Conservation (phyloP, 2,888 invertebrate species). For the Cosmopolites sordidus region DNA sequence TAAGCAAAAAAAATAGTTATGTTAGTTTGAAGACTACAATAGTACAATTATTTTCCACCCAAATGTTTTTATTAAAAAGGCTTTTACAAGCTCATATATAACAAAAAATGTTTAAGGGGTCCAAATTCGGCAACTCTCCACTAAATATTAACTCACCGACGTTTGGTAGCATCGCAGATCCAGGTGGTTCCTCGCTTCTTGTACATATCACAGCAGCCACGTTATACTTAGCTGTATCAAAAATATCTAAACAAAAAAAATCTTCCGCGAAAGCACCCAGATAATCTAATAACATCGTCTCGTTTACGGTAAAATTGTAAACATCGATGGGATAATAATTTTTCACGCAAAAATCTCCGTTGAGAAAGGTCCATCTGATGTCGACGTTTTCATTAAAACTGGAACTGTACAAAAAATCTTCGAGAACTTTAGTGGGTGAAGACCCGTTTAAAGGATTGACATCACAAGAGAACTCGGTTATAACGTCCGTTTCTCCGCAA, state of each 20-base stretch:
- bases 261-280: not conserved
- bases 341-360: not conserved
- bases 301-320: not conserved
- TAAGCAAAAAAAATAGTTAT: too few relatives aligned
- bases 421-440: too few relatives aligned
- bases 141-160: not conserved
- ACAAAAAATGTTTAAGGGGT: too few relatives aligned
- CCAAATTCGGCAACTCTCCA: too few relatives aligned
- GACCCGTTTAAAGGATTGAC: not conserved
- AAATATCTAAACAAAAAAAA: constrained; percentile 8
- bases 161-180: not conserved
- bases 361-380: constrained; percentile 5
- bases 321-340: not conserved
- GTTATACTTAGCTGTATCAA: not conserved
- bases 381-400: not conserved
- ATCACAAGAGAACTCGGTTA: constrained; percentile 9
- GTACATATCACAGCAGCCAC: constrained; percentile 5
- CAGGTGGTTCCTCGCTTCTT: not conserved
- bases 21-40: too few relatives aligned
- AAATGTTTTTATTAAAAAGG: too few relatives aligned
- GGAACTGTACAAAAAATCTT: not conserved
- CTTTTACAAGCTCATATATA: too few relatives aligned
- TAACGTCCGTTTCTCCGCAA: constrained; percentile 22
- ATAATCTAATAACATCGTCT: not conserved
- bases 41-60: too few relatives aligned